Base-by-base conservation (phyloP, 2,888 invertebrate genomes). In the Macrostomum cliftonense region DNA sequence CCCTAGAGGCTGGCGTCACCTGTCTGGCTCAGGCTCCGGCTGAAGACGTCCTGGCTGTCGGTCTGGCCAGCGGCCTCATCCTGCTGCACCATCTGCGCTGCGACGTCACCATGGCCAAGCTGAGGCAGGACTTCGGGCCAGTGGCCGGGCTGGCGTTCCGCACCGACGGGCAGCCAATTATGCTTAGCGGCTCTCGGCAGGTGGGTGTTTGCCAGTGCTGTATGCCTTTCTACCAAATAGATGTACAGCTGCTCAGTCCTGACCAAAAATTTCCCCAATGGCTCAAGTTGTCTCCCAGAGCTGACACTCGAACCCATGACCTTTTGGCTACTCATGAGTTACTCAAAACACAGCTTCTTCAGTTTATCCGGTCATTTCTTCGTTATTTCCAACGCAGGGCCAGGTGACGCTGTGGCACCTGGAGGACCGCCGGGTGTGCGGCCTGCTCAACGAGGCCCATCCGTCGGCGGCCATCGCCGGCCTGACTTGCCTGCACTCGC, bases 331-430 rank as follows among this genome's bases (percentile, higher is more conserved):
- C n/a, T n/a, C n/a, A n/a, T n/a, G n/a, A n/a, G n/a, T n/a, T n/a
- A n/a, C n/a, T n/a, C n/a, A n/a, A n/a, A n/a, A n/a, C n/a, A n/a
- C n/a, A n/a, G n/a, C n/a, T n/a, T n/a, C n/a, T n/a, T n/a, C n/a
- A n/a, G n/a, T n/a, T n/a, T n/a, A n/a, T n/a, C n/a, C n/a, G n/a
- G n/a, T n/a, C n/a, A n/a, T n/a, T n/a, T n/a, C n/a, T 4, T 9
- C 28, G 5, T 28, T 9, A 4, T 28, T 7, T 28, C 28, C 28
- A 7, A 70, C 75, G 5, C 73, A 76, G 42, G 95, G 97, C 0
- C 82, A 87, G 61, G 77, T 95, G 57, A 84, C 86, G 0, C 77
- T 93, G 64, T 97, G 95, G 95, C 80, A 93, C 71, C 74, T 97
- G 53, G 72, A 74, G 53, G 65, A 71, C 42, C 62, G 62, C 52